These are phyloP conservation scores for Smittia aterrima DNA, from an alignment of 2,888 invertebrate species.

Conservation along the genomic window DNA sequence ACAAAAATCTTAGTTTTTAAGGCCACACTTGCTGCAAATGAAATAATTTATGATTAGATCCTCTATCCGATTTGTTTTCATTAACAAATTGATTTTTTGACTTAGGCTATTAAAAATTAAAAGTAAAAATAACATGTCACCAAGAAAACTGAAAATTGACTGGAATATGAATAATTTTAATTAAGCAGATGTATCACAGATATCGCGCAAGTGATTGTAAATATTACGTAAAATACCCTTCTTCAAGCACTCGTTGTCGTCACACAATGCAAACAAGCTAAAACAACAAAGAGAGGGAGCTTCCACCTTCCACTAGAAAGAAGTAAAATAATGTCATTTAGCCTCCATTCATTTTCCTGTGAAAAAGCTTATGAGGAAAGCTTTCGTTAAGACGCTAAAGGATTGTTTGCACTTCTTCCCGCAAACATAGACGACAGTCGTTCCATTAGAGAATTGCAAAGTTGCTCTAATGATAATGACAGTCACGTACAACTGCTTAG, in stretches of 20 bases:
- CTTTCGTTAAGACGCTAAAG: neutral
- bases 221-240: too few relatives aligned
- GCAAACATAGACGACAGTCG: neutral
- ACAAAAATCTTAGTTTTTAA: neutral
- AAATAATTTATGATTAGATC: too few relatives aligned
- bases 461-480: slow-evolving; percentile 21
- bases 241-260: too few relatives aligned
- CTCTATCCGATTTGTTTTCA: too few relatives aligned
- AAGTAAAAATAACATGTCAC: too few relatives aligned
- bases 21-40: too few relatives aligned
- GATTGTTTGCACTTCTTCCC: neutral
- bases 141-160: too few relatives aligned
- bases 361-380: slow-evolving; percentile 1
- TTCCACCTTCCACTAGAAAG: neutral
- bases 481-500: slow-evolving; percentile 19
- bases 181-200: too few relatives aligned
- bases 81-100: too few relatives aligned
- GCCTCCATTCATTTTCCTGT: slow-evolving; percentile 5
- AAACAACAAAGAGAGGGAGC: slow-evolving; percentile 1
- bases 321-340: slow-evolving; percentile 12
- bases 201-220: too few relatives aligned
- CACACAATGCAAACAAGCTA: neutral
- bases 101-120: too few relatives aligned
- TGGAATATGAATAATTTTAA: too few relatives aligned
- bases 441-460: slow-evolving; percentile 20